Conservation (phyloP, 1,140 invertebrate species). For the Paramacrobiotus metropolitanus region DNA sequence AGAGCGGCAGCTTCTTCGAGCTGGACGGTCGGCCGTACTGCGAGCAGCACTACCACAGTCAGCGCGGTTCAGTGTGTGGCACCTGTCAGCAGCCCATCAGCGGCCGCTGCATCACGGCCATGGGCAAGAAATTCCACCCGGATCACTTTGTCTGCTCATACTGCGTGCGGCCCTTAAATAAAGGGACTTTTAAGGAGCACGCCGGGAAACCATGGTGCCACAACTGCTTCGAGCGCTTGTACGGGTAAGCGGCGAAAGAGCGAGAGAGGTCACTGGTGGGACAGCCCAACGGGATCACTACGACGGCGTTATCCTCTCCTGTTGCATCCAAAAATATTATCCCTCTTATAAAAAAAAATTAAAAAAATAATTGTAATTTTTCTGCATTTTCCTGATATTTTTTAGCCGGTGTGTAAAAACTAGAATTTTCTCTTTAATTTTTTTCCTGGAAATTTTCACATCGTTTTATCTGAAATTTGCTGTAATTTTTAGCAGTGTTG, state of each 20-base stretch:
- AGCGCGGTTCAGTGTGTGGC: conserved; percentile 80
- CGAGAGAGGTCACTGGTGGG: background rate
- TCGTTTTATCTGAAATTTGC: too few species aligned
- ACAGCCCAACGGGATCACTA: too few species aligned
- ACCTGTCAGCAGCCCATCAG: conserved; percentile 92
- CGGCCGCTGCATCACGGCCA: conserved; percentile 85
- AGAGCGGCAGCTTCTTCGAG: conserved; percentile 20
- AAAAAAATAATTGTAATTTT: too few species aligned
- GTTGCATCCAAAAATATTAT: too few species aligned
- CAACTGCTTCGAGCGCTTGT: conserved; percentile 85
- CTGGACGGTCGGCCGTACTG: conserved; percentile 90
- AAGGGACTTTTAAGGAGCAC: conserved; percentile 92
- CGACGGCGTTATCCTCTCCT: too few species aligned
- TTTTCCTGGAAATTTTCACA: too few species aligned
- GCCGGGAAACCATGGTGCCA: conserved; percentile 97
- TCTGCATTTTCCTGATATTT: too few species aligned
- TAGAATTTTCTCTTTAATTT: too few species aligned
- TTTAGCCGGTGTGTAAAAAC: too few species aligned
- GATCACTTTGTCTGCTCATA: conserved; percentile 97
- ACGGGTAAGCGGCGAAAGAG: conserved; percentile 35
- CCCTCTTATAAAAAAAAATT: too few species aligned
- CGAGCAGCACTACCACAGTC: conserved; percentile 90
- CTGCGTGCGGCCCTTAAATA: conserved; percentile 86
- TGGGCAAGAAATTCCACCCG: conserved; percentile 96
- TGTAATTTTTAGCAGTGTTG: too few species aligned